phyloP scores from a whole-genome alignment of 30 jellyfish, hydroid and myxozoan genomes.

The Rhopilema esculentum region DNA sequence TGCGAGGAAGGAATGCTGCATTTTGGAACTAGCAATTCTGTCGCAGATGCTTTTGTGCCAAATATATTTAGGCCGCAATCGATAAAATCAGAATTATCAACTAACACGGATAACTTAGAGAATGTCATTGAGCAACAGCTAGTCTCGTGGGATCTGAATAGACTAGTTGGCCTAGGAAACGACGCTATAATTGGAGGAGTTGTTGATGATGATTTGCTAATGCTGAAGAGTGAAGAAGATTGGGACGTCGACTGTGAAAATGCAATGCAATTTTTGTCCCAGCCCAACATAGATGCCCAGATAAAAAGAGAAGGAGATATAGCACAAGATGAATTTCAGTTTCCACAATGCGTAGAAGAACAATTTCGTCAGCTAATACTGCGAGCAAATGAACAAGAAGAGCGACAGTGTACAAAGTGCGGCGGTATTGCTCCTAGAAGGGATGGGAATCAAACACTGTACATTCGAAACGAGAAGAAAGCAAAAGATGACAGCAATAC shows the following conservation, averaged over 20 bases:
- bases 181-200: conserved; percentile 25
- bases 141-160: conserved; percentile 55
- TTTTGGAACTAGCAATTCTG: not conserved
- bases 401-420: conserved; percentile 12
- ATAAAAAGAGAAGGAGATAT: not conserved
- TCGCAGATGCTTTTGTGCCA: not conserved
- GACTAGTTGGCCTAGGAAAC: conserved; percentile 18
- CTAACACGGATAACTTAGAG: not conserved
- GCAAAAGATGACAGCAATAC: not conserved
- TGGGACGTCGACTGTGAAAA: not conserved
- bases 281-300: not conserved
- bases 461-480: not conserved
- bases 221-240: not conserved
- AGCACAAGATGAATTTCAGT: conserved; percentile 42
- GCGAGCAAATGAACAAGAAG: not conserved
- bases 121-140: conserved; percentile 32
- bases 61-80: not conserved
- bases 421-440: conserved; percentile 2
- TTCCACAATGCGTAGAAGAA: conserved; percentile 65
- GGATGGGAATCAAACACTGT: not conserved
- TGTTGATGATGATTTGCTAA: not conserved
- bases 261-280: not conserved
- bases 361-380: conserved; percentile 37
- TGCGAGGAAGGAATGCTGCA: not conserved
- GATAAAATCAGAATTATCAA: not conserved